phyloP scores from a whole-genome alignment of 2,113 vertebrate genomes.

The Pygoscelis antarcticus region DNA sequence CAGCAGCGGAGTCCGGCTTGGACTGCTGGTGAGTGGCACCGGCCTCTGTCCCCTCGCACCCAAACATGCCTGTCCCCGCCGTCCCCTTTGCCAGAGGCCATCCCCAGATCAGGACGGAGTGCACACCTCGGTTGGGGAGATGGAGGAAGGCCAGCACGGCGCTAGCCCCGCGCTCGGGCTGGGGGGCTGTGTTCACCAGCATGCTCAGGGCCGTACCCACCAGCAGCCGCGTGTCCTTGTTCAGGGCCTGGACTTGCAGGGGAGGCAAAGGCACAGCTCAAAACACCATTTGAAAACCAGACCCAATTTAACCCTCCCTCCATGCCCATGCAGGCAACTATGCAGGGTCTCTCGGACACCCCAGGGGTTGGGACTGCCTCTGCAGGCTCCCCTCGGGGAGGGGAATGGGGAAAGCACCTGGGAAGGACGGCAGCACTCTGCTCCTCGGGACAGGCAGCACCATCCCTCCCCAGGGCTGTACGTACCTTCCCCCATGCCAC shows the following conservation, averaged over 20 bases:
- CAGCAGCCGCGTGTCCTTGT: constrained; percentile 83
- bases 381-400: background rate
- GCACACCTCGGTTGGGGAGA: constrained; percentile 51
- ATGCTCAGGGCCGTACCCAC: constrained; percentile 84
- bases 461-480: background rate
- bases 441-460: background rate
- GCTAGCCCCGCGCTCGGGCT: constrained; percentile 50
- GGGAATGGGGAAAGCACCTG: rapidly evolving
- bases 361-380: background rate
- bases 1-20: background rate
- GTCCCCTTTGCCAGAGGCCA: background rate
- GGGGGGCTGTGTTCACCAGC: constrained; percentile 79
- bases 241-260: constrained; percentile 58
- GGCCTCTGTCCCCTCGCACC: background rate
- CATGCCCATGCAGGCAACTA: background rate
- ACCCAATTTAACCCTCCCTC: background rate
- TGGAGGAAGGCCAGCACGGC: constrained; percentile 77
- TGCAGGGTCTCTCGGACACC: background rate
- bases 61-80: rapidly evolving
- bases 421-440: background rate
- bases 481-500: constrained; percentile 77
- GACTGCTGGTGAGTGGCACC: background rate
- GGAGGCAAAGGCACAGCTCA: background rate
- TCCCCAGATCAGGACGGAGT: background rate
- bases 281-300: background rate